Evolutionary conservation across 2,113 vertebrate genomes (phyloP).

Genomic region (Silurus asotus): DNA sequence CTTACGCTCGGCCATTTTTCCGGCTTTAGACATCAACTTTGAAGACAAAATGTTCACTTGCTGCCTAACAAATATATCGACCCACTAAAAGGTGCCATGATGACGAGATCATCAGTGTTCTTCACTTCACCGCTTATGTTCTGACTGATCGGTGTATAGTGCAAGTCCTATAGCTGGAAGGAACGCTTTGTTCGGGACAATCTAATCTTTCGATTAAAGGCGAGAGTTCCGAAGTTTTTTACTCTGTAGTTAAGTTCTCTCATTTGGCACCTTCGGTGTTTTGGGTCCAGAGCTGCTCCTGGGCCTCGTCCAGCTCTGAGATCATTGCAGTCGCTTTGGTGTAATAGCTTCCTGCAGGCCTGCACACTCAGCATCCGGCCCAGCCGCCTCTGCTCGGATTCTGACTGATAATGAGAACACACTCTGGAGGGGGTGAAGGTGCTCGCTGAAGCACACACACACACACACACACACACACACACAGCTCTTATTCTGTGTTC

Average conservation of each 20-base stretch:
- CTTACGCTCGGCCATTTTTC: too few relatives aligned
- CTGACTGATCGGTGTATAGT: too few relatives aligned
- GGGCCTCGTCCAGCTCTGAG: conserved; percentile 42
- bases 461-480: conserved; percentile 12
- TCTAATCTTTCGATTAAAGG: background rate
- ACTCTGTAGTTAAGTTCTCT: background rate
- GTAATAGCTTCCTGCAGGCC: conserved; percentile 52
- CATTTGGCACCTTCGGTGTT: background rate
- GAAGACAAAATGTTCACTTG: too few relatives aligned
- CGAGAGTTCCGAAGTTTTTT: background rate
- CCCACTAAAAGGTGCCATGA: too few relatives aligned
- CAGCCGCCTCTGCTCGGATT: conserved; percentile 26
- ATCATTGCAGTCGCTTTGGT: conserved; percentile 42
- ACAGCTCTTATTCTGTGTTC: conserved; percentile 10
- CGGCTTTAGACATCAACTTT: too few relatives aligned
- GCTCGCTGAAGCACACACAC: background rate
- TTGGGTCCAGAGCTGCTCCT: conserved; percentile 29
- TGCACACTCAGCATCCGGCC: conserved; percentile 48
- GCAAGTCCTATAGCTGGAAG: too few relatives aligned
- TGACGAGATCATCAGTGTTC: too few relatives aligned
- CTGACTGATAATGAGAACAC: conserved; percentile 37
- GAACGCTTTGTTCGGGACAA: background rate
- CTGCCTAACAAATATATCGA: too few relatives aligned
- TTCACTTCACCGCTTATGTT: too few relatives aligned
- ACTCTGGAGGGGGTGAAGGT: conserved; percentile 46